These are phyloP conservation scores for Malacosoma neustria DNA, from an alignment of 2,888 invertebrate species.

Conservation along the genomic window DNA sequence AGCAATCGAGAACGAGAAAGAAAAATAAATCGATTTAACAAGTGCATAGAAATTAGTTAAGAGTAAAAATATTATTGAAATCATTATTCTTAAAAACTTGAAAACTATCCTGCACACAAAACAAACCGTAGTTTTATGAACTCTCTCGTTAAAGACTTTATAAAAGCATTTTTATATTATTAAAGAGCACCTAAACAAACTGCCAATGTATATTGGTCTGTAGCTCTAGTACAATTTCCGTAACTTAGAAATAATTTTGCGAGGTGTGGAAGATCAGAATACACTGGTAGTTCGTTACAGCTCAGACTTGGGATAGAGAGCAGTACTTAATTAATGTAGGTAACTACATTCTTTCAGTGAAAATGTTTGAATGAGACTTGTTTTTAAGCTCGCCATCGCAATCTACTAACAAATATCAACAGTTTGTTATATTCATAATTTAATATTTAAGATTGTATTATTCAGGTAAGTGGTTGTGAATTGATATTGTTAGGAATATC, in stretches of 20 bases:
- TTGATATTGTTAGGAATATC: too few species aligned
- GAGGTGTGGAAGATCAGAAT: slow-evolving; percentile 25
- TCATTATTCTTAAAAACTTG: too few species aligned
- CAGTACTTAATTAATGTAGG: slow-evolving; percentile 52
- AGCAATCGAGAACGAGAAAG: too few species aligned
- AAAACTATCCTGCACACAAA: slow-evolving; percentile 8
- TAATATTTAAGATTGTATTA: too few species aligned
- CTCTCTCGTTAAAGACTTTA: slow-evolving; percentile 30
- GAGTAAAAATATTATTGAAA: too few species aligned
- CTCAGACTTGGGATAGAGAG: slow-evolving; percentile 27
- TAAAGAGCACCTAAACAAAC: slow-evolving; percentile 21
- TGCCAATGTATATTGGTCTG: slow-evolving; percentile 20
- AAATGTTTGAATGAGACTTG: slow-evolving; percentile 14
- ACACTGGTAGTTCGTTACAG: slow-evolving; percentile 25
- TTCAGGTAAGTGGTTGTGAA: too few species aligned
- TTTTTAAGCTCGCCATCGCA: neutral
- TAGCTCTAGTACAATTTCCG: neutral
- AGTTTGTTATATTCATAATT: too few species aligned
- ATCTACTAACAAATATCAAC: too few species aligned
- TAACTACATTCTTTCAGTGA: slow-evolving; percentile 33
- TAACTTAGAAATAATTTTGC: slow-evolving; percentile 10
- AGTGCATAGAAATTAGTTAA: too few species aligned
- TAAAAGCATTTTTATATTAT: slow-evolving; percentile 40
- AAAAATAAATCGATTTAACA: too few species aligned
- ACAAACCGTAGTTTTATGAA: slow-evolving; percentile 28